Base-by-base conservation (phyloP, 2,113 vertebrate species). In the Neopipo cinnamomea region DNA sequence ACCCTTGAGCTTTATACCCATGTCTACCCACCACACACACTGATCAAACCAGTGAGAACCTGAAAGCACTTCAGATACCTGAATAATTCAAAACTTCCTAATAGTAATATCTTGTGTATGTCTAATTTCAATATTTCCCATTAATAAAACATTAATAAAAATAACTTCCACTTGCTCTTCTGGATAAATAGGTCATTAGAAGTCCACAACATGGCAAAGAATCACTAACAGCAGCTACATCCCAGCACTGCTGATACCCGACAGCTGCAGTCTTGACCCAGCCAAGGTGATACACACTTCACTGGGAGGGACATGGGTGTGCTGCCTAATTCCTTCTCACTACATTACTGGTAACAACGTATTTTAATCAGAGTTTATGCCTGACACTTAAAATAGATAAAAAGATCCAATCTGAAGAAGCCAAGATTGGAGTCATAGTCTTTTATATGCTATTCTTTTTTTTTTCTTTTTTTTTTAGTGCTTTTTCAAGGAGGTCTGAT, bases 71-170 rank as follows among this genome's bases (percentile, higher is more conserved):
- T 74, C 63, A 83, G 41, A 56, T 5, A 28, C 11, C 39, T 89
- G 55, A 83, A 91, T 91, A 88, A 94, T 88, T 89, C 11, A 82
- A 10, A 65, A 17, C 67, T 81, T 90, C 35, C 66, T 55, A 53
- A 74, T 9, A 83, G 58, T 42, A 89, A 11, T 49, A 53, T 23
- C 63, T 74, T 41, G 5, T 65, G 24, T 11, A 13, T 18, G 4
- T 35, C 47, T 75, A n/a, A 62, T 80, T 83, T 62, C 66, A 79
- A 23, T 80, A 70, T 71, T 62, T 85, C 31, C 37, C 85, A 81
- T 66, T 71, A 95, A 94, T 74, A 76, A 86, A 91, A 92, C 62
- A 95, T 85, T 83, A 79, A 75, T 39, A 66, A 82, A 61, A 74
- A 71, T 50, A 52, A 42, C 53, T 78, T 78, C 68, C 37, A 35